Conservation (phyloP, 2,113 vertebrate species). For the Melanotaenia duboulayi region DNA sequence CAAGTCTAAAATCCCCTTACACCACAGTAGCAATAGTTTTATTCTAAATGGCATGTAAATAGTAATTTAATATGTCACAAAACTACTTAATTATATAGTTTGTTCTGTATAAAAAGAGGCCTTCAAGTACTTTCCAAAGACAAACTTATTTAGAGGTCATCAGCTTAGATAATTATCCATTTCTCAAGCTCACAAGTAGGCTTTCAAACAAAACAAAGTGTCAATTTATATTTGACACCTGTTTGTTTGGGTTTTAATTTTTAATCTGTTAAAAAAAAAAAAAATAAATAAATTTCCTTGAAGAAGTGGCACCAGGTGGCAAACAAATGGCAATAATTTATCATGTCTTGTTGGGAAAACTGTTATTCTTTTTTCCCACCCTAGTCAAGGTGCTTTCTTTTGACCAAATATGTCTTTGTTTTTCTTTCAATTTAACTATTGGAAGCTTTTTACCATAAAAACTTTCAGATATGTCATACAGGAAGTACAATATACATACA, state of each 20-base stretch:
- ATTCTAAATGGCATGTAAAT: not conserved
- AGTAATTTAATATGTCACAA: conserved; percentile 12
- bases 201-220: conserved; percentile 12
- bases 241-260: too few relatives aligned
- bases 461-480: too few relatives aligned
- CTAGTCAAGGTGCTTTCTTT: too few relatives aligned
- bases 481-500: too few relatives aligned
- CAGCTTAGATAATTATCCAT: not conserved
- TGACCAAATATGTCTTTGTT: too few relatives aligned
- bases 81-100: not conserved
- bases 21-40: not conserved
- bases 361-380: too few relatives aligned
- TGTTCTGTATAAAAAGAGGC: not conserved
- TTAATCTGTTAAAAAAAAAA: too few relatives aligned
- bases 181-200: conserved; percentile 9
- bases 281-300: not conserved
- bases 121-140: conserved; percentile 24
- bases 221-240: conserved; percentile 16
- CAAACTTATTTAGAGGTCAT: conserved; percentile 24
- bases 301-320: not conserved
- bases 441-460: too few relatives aligned
- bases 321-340: too few relatives aligned
- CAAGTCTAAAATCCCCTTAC: not conserved
- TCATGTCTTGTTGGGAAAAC: too few relatives aligned
- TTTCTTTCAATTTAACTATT: too few relatives aligned